Base-by-base conservation (phyloP, 2,113 vertebrate genomes). In the Triplophysa siluroides region DNA sequence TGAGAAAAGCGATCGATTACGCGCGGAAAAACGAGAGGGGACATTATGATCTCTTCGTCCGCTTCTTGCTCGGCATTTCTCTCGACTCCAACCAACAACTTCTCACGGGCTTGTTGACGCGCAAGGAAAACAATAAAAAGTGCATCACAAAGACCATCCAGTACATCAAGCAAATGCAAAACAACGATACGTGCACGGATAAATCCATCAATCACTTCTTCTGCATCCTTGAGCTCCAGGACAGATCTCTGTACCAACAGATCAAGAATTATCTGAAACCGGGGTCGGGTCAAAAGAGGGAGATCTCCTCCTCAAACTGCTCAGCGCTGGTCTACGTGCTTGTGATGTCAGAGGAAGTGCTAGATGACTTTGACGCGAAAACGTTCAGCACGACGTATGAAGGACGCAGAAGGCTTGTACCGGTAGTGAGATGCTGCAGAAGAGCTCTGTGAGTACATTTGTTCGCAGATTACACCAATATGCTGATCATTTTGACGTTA, bases 141-240 rank as follows among this genome's bases (percentile, higher is more conserved):
- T 76, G 68, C 0, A 18, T 83, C 0, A 80, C 43, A 66, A 89
- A 86, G 63, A 78, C 87, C 5, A 56, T 88, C 56, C 87, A 79
- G 6, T 65, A 87, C 66, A 86, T 91, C 1, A 88, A 78, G 60
- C 69, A 83, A 67, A 69, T 86, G 33, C 58, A 81, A 52, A 83
- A 87, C 50, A 89, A 83, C 9, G 23, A 2, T 0, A 6, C 86
- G 10, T 78, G 84, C 47, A 86, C 86, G 3, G 85, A 90, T 26
- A 79, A 63, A 1, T 80, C 88, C 16, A 88, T 91, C 76, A 86
- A 43, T 60, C 77, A 89, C 8, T 88, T 90, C 58, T 86, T 84
- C 69, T 72, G 79, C 54, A 84, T 92, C 81, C 81, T 89, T 0
- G 89, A 91, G 54, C 86, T 91, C 85, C 87, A 89, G 81, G 88